Evolutionary conservation across 2,888 invertebrate species (phyloP), one percentile per base, ranked within the genome.

Genomic region (Hirudinaria manillensis): DNA sequence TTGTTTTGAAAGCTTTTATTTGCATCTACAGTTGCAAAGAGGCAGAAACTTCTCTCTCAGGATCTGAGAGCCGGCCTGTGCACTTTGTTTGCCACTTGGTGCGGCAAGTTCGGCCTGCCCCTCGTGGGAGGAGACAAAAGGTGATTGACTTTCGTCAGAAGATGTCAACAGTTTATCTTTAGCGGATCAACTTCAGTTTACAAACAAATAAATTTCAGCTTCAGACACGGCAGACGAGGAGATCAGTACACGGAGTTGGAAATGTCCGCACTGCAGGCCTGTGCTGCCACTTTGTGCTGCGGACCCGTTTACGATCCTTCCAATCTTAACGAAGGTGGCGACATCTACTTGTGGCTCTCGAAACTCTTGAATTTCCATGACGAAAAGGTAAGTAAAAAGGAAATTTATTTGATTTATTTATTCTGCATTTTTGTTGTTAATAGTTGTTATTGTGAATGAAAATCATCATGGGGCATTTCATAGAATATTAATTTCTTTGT

Each of bases 221-320:
- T 29, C 70, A 74, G 74, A 56, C 74, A 76, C 75, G 38, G 32
- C 16, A 65, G 74, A 53, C 68, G 70, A 53, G 65, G 38, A 27
- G 76, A 76, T 45, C 38, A n/a, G 45, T 74, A 53, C 66, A 74
- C 68, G 38, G 86, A 87, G 77, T 84, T 88, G 67, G 89, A 89
- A 81, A 83, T 88, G 79, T 85, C 87, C 21, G 87, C 89, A 19
- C 85, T 89, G 0, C 81, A 94, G 88, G 97, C 98, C 1, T 96
- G 98, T 93, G 94, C 95, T 78, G 93, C 95, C 16, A 88, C 99
- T 36, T 89, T 98, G 1, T 95, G 95, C 83, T 97, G 97, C 84
- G 99, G 99, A 0, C 92, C 95, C 0, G 93, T 94, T 81, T 98
- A 97, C 85, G 93, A 96, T 81, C 89, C 91, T 0, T 89, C 89